Evolutionary conservation across 2,888 invertebrate genomes (phyloP), one percentile per base, ranked within the genome.

Genomic region (Tipula unca): DNA sequence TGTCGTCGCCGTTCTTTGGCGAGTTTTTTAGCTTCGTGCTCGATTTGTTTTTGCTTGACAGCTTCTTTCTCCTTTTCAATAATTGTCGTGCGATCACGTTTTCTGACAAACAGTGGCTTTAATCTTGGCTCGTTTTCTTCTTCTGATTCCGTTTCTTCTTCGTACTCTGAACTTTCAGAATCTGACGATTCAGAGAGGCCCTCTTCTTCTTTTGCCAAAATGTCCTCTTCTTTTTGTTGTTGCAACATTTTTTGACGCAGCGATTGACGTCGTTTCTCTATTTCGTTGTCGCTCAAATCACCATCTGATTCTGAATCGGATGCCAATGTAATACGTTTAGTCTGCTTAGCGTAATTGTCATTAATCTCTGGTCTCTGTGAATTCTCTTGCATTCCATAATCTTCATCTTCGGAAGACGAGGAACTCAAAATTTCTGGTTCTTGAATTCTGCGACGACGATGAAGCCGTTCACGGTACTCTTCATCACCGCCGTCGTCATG

Each of bases 61-160:
- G 94, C 94, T 91, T 98, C 97, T 84, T 96, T 95, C 88, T 99
- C 99, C 88, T 96, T 95, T 90, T 99, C 99, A 88, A 97, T 96
- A 20, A 99, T 95, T 0, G 99, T 99, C 87, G 99, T 95, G 86
- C 99, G 93, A 88, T 99, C 99, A 86, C 95, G 94, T 88, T 98
- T 98, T 87, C 96, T 92, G 0, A 99, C 98, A 91, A 98, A 99
- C 0, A 99, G 96, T 0, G 98, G 99, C 89, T 98, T 99, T 8
- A 99, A 93, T 86, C 98, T 92, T 0, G 98, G 98, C 5, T 97
- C 97, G 86, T 96, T 95, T 89, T 98, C 98, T 90, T 97, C 97
- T 90, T 97, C 96, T 86, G 96, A 96, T 90, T 97, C 97, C 36
- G 96, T 95, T 88, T 96, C 91, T 82, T 91, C 95, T 88, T 97